Percentiles rank a stretch among this genome's conserved stretches.
phyloP scores from a whole-genome alignment of 2,888 invertebrate species.

The Frankliniella intonsa region DNA sequence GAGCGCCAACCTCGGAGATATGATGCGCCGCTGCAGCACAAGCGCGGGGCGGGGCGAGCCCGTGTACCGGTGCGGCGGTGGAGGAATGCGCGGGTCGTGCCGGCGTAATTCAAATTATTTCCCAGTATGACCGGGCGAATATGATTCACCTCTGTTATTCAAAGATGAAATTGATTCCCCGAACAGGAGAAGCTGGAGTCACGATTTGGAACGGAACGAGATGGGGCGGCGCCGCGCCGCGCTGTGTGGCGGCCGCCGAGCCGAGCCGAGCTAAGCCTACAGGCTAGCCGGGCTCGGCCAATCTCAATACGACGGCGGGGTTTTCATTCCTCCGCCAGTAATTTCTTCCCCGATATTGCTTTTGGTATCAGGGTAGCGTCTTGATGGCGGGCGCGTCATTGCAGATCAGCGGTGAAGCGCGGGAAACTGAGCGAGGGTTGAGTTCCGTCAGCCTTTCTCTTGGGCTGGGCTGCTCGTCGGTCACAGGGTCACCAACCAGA shows the following conservation, averaged over 20 bases:
- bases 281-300: neutral
- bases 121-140: neutral
- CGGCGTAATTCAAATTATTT: conserved; percentile 13
- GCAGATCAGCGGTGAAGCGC: neutral
- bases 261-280: neutral
- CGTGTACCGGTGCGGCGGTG: neutral
- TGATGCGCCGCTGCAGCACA: neutral
- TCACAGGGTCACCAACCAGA: neutral
- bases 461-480: neutral
- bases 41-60: neutral
- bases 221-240: neutral
- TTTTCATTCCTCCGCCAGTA: neutral
- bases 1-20: neutral
- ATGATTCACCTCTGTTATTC: conserved; percentile 16
- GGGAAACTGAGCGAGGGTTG: neutral
- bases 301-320: neutral
- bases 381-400: too few species aligned
- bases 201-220: neutral
- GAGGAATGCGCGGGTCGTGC: neutral
- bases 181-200: conserved; percentile 2
- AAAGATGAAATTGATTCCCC: conserved; percentile 24
- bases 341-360: neutral
- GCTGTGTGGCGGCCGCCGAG: neutral
- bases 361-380: too few species aligned
- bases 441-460: neutral